A percentile compares a stretch with the other conserved stretches of the same genome.
Conservation (phyloP, 2,797 vertebrate species). For the Tenualosa ilisha region DNA sequence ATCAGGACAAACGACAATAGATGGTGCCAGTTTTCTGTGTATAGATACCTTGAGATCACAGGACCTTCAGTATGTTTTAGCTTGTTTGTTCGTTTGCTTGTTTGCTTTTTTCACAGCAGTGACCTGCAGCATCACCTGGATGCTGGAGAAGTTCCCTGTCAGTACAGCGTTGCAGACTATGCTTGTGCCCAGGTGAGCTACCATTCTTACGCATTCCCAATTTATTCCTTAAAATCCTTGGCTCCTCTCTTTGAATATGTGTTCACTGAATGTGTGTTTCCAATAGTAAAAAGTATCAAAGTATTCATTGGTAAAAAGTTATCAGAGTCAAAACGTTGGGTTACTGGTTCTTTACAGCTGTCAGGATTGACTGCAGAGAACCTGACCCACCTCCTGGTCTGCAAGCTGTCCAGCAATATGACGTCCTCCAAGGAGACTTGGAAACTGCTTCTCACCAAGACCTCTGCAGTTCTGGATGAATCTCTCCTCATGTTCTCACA, state of each 20-base stretch:
- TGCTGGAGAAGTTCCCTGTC: constrained; percentile 52
- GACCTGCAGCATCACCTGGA: constrained; percentile 33
- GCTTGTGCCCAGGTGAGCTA: constrained; percentile 64
- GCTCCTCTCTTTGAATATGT: neutral
- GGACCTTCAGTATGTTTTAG: neutral
- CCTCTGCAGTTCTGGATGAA: constrained; percentile 55
- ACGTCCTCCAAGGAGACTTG: constrained; percentile 58
- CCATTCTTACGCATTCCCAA: too few species aligned
- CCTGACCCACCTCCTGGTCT: constrained; percentile 64
- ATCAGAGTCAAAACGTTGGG: neutral
- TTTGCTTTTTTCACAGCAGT: constrained; percentile 50
- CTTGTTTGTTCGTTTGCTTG: too few species aligned
- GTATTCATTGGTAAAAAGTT: neutral
- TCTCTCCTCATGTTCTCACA: constrained; percentile 63
- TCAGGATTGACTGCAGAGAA: constrained; percentile 58
- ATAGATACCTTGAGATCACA: too few species aligned
- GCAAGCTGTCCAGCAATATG: constrained; percentile 62
- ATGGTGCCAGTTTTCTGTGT: too few species aligned
- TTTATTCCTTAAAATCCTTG: too few species aligned
- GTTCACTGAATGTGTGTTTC: too few species aligned
- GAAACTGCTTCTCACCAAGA: constrained; percentile 66
- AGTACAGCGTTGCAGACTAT: constrained; percentile 59
- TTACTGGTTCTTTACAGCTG: neutral
- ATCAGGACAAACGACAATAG: too few species aligned
- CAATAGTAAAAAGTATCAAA: too few species aligned